Percentiles rank a stretch among this genome's conserved stretches.
phyloP scores from a whole-genome alignment of 2,888 invertebrate genomes.

The Eristalinus aeneus region DNA sequence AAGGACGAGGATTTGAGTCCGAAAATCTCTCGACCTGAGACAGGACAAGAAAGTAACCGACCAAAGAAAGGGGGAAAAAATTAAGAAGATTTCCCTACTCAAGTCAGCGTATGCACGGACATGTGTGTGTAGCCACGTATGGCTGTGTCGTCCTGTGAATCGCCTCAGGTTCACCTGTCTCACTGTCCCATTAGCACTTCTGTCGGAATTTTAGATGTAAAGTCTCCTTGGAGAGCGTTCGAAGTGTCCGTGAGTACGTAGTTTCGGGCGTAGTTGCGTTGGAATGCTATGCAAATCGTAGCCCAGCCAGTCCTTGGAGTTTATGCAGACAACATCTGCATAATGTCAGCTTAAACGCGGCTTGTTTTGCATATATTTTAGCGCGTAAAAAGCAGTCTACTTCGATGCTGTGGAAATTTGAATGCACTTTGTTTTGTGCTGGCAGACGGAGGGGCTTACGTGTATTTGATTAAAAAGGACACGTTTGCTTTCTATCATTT shows the following conservation, averaged over 20 bases:
- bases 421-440: conserved; percentile 38
- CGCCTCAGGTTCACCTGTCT: conserved; percentile 53
- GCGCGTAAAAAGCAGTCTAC: not conserved
- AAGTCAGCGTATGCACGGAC: conserved; percentile 12
- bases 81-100: conserved; percentile 64
- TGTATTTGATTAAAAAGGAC: conserved; percentile 32
- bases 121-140: not conserved
- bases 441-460: conserved; percentile 18
- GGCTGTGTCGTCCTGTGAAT: not conserved
- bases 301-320: conserved; percentile 29
- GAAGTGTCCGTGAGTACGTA: not conserved
- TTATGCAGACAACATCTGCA: conserved; percentile 60
- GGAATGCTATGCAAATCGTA: conserved; percentile 58
- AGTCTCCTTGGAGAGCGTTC: conserved; percentile 10
- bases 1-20: conserved; percentile 64
- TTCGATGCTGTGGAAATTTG: conserved; percentile 42
- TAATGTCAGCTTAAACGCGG: conserved; percentile 53
- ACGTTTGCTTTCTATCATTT: not conserved
- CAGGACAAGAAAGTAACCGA: conserved; percentile 20
- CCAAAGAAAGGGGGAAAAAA: conserved; percentile 3
- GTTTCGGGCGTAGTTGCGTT: conserved; percentile 45
- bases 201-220: conserved; percentile 60
- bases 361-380: conserved; percentile 51
- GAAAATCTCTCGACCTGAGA: conserved; percentile 53
- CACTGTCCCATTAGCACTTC: conserved; percentile 68